phyloP scores from a whole-genome alignment of 2,797 vertebrate genomes.

The Oreortyx pictus region DNA sequence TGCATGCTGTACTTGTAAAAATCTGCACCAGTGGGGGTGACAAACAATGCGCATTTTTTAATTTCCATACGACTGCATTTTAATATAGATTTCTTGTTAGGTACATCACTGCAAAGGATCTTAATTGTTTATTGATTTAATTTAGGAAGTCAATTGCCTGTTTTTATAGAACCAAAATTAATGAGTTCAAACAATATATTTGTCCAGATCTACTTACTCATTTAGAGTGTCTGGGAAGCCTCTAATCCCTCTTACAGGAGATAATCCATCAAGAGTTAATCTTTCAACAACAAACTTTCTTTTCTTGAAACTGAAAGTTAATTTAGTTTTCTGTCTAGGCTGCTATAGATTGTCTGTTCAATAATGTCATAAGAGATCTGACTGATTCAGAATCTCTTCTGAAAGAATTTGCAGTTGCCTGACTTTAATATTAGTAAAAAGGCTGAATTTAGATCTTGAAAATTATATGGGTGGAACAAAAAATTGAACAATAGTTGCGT shows the following conservation, averaged over 20 bases:
- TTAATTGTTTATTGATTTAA: constrained; percentile 39
- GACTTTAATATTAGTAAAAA: neutral
- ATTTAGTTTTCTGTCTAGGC: neutral
- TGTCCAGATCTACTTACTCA: neutral
- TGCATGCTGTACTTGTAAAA: too few species aligned
- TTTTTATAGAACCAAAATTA: neutral
- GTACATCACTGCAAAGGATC: neutral
- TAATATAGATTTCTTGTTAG: neutral
- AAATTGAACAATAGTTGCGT: neutral
- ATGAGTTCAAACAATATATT: neutral
- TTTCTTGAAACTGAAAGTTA: neutral
- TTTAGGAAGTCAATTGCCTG: constrained; percentile 9
- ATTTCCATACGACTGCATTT: neutral
- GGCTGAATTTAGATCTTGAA: neutral
- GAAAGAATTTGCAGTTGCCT: neutral
- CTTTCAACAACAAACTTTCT: neutral
- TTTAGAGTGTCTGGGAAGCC: neutral
- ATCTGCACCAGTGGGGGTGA: too few species aligned
- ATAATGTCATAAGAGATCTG: neutral
- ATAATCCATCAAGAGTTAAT: neutral
- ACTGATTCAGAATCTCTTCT: neutral
- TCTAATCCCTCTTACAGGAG: neutral
- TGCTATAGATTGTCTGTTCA: neutral
- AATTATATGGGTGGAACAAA: neutral
- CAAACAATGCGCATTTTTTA: neutral